Evolutionary conservation across 1,140 invertebrate species (phyloP).

Genomic region (Maniola jurtina): DNA sequence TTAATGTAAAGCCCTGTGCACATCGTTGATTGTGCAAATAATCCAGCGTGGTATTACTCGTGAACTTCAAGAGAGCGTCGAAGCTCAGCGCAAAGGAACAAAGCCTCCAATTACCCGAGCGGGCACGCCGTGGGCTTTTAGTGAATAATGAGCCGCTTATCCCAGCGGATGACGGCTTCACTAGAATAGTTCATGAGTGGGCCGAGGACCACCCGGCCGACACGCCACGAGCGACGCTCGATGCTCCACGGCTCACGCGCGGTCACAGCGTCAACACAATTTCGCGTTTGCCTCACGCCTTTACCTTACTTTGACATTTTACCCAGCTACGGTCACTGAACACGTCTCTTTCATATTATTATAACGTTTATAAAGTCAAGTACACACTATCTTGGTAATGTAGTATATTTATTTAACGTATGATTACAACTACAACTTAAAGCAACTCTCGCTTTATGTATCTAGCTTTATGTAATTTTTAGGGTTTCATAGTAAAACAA

Average conservation of each 20-base stretch:
- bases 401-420: too few relatives aligned
- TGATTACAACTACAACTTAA: too few relatives aligned
- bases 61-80: conserved; percentile 55
- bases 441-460: too few relatives aligned
- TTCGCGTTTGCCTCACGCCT: conserved; percentile 45
- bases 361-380: conserved; percentile 18
- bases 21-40: conserved; percentile 65
- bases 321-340: conserved; percentile 57
- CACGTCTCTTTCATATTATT: conserved; percentile 43
- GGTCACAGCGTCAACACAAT: conserved; percentile 64
- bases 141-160: conserved; percentile 76
- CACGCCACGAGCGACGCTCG: conserved; percentile 28
- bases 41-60: conserved; percentile 43
- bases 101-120: conserved; percentile 73
- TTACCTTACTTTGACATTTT: conserved; percentile 64
- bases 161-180: conserved; percentile 61
- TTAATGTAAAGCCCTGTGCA: conserved; percentile 54
- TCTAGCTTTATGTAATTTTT: too few relatives aligned
- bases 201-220: conserved; percentile 55
- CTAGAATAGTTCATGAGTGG: conserved; percentile 65
- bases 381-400: neutral
- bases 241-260: conserved; percentile 34
- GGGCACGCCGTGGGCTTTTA: conserved; percentile 75
- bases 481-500: too few relatives aligned
- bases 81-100: conserved; percentile 64